Base-by-base conservation (phyloP, 2,113 vertebrate genomes). In the Mionectes macconnelli region DNA sequence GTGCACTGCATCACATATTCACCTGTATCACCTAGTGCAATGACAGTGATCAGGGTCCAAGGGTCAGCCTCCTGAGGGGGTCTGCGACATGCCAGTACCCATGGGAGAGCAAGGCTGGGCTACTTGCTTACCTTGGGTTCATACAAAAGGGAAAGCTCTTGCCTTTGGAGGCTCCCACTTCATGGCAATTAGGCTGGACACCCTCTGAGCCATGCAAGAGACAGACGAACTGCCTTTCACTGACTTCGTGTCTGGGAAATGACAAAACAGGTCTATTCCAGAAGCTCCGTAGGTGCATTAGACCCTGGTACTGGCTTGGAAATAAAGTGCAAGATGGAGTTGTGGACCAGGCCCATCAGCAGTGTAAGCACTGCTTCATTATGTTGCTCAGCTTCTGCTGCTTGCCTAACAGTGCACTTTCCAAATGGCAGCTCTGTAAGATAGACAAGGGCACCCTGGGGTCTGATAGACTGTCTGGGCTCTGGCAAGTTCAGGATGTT, bases 81-180 rank as follows among this genome's bases (percentile, higher is more conserved):
- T 2, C 44, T 0, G 4, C 27, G 59, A 55, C 8, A 4, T 2
- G 1, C 15, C 0, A 4, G 0, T 50, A 49, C 8, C 42, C 56
- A 12, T 0, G 3, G 49, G 10, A 19, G 8, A 75, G 35, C 12
- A 31, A 64, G 35, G 18, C 19, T 0, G 0, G 55, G 27, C 25
- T 27, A 3, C 45, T 84, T 52, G 39, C 40, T 72, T 20, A 27
- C 33, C 47, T 62, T 2, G 0, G 20, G 9, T 18, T 73, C 55
- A 19, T 4, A 39, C 50, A 50, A 80, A 87, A 84, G 28, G 45
- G 37, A 57, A 75, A 90, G 30, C 25, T 78, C 44, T 14, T 4
- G 5, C 31, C 3, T 4, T 10, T 64, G 75, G 49, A 64, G 10
- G 52, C 1, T 70, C 37, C 30, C 31, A 7, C 44, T 78, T 42